These are phyloP conservation scores for Alfaro cultratus DNA, from an alignment of 2,797 vertebrate genomes.

Conservation along the genomic window DNA sequence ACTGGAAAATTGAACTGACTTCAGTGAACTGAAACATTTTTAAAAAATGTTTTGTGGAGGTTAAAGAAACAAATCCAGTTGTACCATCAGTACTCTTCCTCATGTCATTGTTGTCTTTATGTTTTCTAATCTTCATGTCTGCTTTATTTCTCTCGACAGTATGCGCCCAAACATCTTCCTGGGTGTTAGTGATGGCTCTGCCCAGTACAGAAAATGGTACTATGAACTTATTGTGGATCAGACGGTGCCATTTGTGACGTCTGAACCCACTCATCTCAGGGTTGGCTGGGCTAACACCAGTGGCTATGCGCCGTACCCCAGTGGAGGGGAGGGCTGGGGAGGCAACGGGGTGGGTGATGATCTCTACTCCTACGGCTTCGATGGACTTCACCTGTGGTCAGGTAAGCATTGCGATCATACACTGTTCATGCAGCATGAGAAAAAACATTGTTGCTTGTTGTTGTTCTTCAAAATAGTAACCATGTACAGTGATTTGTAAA, in stretches of 20 bases:
- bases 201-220: constrained; percentile 98
- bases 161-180: constrained; percentile 95
- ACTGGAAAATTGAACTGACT: not conserved
- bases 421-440: not conserved
- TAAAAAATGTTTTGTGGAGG: not conserved
- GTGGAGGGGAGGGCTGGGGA: constrained; percentile 93
- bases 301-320: constrained; percentile 91
- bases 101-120: not conserved
- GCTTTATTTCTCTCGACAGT: constrained; percentile 68
- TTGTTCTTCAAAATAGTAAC: not conserved
- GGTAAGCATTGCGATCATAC: constrained; percentile 72
- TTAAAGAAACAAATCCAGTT: not conserved
- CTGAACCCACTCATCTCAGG: constrained; percentile 91
- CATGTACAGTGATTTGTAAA: not conserved
- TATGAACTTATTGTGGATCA: constrained; percentile 94
- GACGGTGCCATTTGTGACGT: constrained; percentile 88
- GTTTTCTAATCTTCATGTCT: not conserved
- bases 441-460: not conserved
- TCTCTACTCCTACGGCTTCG: constrained; percentile 93
- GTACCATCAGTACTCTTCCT: not conserved
- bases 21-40: not conserved
- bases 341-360: constrained; percentile 95
- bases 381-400: constrained; percentile 96
- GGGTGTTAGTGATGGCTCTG: constrained; percentile 93
- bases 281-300: constrained; percentile 95